Evolutionary conservation across 2,797 vertebrate species (phyloP).

Genomic region (Ctenochaetus hawaiiensis): DNA sequence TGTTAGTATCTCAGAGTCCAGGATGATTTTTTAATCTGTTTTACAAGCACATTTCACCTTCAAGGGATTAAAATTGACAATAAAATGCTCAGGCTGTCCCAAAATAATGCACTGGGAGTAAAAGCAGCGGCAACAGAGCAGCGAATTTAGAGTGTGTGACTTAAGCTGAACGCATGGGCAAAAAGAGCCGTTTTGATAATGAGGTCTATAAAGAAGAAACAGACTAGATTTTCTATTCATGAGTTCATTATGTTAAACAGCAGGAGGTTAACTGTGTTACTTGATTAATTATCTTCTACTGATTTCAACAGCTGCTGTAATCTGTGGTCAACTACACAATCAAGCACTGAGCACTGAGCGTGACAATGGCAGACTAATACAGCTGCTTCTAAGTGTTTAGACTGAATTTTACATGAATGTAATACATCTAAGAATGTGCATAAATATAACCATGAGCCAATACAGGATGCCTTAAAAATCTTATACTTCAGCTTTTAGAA

Average conservation of each 20-base stretch:
- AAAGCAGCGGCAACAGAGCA: slow-evolving; percentile 23
- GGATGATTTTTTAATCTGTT: slow-evolving; percentile 3
- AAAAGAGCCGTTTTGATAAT: slow-evolving; percentile 30
- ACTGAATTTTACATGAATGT: neutral
- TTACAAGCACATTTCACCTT: slow-evolving; percentile 15
- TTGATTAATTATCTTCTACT: slow-evolving; percentile 49
- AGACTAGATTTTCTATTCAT: slow-evolving; percentile 18
- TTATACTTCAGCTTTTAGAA: neutral
- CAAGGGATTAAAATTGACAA: slow-evolving; percentile 19
- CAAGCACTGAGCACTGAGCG: neutral
- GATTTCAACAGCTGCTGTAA: slow-evolving; percentile 42
- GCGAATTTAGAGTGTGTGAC: neutral
- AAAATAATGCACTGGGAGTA: slow-evolving; percentile 11
- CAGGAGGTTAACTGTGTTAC: slow-evolving; percentile 43
- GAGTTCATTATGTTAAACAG: slow-evolving; percentile 53
- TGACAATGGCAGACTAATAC: neutral
- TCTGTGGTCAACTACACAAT: slow-evolving; percentile 37
- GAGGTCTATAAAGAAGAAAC: slow-evolving; percentile 32
- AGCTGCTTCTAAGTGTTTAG: neutral
- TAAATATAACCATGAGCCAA: neutral
- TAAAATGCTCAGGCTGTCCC: neutral
- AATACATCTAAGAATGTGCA: neutral
- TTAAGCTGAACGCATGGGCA: slow-evolving; percentile 23
- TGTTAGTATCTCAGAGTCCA: slow-evolving; percentile 24
- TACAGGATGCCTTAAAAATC: neutral